Conservation (phyloP, 2,888 invertebrate species). For the Leptarthrus brevirostris region DNA sequence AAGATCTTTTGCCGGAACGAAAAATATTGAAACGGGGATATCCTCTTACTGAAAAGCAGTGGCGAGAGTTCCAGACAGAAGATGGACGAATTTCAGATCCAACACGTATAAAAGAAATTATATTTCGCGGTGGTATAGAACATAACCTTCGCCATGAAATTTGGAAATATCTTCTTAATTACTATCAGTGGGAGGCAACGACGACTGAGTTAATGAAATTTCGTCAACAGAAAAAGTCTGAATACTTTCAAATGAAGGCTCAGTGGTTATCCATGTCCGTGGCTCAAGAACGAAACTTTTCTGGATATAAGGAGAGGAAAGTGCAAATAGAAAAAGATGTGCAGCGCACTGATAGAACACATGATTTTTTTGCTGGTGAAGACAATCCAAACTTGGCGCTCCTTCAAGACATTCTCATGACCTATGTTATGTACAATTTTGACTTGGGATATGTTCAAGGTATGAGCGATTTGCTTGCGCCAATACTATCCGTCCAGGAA, state of each 20-base stretch:
- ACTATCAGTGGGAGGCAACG: conserved; percentile 86
- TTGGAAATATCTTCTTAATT: conserved; percentile 95
- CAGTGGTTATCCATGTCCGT: conserved; percentile 94
- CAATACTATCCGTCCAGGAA: conserved; percentile 87
- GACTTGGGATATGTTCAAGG: conserved; percentile 97
- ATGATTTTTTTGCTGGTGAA: conserved; percentile 93
- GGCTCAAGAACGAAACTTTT: conserved; percentile 88
- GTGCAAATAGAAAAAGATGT: conserved; percentile 98
- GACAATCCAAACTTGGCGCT: conserved; percentile 88
- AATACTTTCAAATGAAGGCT: conserved; percentile 94
- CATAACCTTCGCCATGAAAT: conserved; percentile 82
- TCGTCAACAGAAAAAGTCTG: conserved; percentile 79
- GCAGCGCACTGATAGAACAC: conserved; percentile 91
- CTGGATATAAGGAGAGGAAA: conserved; percentile 89
- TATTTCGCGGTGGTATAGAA: conserved; percentile 91
- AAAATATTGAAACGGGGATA: conserved; percentile 62
- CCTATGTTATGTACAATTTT: conserved; percentile 99
- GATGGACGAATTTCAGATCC: conserved; percentile 85
- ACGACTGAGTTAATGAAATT: conserved; percentile 76
- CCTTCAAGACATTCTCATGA: conserved; percentile 94
- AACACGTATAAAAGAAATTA: conserved; percentile 82
- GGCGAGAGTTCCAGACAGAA: conserved; percentile 82
- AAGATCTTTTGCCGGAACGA: conserved; percentile 60
- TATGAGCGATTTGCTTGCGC: conserved; percentile 97
- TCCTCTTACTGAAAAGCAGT: conserved; percentile 81